phyloP scores from a whole-genome alignment of 2,113 vertebrate genomes.

The Microcebus lehilahytsara region DNA sequence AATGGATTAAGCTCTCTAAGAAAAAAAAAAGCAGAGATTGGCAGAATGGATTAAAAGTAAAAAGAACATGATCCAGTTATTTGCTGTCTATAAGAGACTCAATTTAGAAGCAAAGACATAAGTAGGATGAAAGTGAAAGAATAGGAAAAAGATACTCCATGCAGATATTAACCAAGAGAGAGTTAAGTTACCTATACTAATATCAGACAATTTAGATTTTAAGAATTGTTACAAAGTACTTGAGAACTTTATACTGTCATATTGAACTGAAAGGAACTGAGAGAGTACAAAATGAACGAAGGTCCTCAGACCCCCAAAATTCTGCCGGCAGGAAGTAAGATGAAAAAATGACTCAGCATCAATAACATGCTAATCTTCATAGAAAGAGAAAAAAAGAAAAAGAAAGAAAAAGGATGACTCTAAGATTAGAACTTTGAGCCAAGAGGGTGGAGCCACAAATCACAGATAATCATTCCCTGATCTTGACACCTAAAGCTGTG shows the following conservation, averaged over 20 bases:
- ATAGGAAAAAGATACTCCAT: neutral
- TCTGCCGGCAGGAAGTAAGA: neutral
- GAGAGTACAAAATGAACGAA: neutral
- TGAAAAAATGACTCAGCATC: neutral
- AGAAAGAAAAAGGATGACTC: neutral
- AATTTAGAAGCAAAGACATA: neutral
- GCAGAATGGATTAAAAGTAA: neutral
- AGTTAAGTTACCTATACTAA: neutral
- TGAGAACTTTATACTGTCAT: neutral
- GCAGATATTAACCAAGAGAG: neutral
- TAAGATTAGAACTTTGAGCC: neutral
- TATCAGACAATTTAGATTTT: neutral
- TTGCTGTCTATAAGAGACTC: neutral
- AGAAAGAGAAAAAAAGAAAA: no score
- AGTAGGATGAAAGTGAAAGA: neutral
- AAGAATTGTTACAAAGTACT: neutral
- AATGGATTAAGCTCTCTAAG: neutral
- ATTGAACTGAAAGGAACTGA: neutral
- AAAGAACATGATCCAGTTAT: no score
- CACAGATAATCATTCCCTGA: neutral
- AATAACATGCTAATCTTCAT: neutral
- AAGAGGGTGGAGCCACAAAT: neutral
- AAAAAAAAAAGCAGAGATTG: neutral
- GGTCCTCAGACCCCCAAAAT: neutral
- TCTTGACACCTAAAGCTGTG: neutral